Evolutionary conservation across 2,797 vertebrate genomes (phyloP), one percentile per base, ranked within the genome.

Genomic region (Pseudochaenichthys georgianus): DNA sequence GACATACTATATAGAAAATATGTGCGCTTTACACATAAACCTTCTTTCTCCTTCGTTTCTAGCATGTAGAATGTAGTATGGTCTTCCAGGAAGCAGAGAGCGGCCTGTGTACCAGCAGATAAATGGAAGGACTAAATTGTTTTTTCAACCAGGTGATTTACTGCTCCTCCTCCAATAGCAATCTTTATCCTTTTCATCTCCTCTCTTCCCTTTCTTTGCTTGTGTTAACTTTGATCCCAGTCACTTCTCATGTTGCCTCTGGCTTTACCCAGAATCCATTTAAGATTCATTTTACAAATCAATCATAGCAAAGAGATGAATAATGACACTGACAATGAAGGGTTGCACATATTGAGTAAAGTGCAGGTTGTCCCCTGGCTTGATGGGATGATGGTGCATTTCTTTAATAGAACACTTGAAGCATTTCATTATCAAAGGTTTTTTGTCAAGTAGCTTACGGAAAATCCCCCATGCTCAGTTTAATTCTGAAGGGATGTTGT

Each of bases 281-380:
- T 82, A 75, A 79, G 81, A 87, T 93, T 81, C 54, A 73, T 83
- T 74, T 72, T 64, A 84, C 80, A 87, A 86, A 86, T 86, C 86
- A 73, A 77, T 87, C 64, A 77, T 75, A 88, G 78, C 46, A 21
- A 21, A 46, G 64, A 80, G 75, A 88, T 85, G 81, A 89, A 74
- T 70, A 82, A 90, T 82, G 75, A 61, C 1, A 31, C 67, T 43
- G 77, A 70, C 8, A 47, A 75, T 72, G 21, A 64, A 47, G 55
- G 38, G 70, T 58, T 75, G 66, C 28, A 38, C 50, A 60, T 66
- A 60, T 59, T 48, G 43, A 70, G 16, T 15, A 45, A 5, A 41
- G 47, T 45, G n/a, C 34, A 19, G 75, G 42, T 70, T 80, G 31
- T 19, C 58, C 42, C 19, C 13, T 62, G 70, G 80, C 70, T 59